Evolutionary conservation across 35 echinoderm and acorn worm genomes (phyloP), one percentile per base, ranked within the genome.

Genomic region (Ophioderma brevispina): DNA sequence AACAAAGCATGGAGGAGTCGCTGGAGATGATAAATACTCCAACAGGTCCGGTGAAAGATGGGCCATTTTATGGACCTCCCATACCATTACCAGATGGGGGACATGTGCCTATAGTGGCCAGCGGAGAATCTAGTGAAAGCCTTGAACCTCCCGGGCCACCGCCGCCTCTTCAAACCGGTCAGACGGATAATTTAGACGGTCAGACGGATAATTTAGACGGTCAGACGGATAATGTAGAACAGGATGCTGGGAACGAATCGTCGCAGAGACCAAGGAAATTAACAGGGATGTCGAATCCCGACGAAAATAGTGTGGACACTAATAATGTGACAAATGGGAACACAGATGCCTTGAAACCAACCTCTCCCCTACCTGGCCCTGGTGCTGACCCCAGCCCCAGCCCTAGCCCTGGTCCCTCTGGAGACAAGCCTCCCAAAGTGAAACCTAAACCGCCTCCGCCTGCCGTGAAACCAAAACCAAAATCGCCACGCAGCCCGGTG

Each of bases 1-100:
- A 96, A 78, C 90, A 93, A 59, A 92, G 91, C 77, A 96, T 96
- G 94, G 94, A 96, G 87, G 94, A 96, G 35, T 96, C 94, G 1
- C 59, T 96, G 36, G 94, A 96, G 63, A 81, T 81, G 0, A 88
- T 96, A 76, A 87, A 79, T 23, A 96, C 94, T 0, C 94, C 94
- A 37, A 89, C 87, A 36, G 90, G 36, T 18, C 90, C 39, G 1
- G 10, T 30, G 4, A 1, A 25, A 4, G 59, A 70, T 70, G 59
- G 10, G 5, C 59, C 59, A 30, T 70, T 70, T 15, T 70, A 15
- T 25, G 59, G 59, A 70, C 59, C 59, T 70, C 59, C 59, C 4
- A 70, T 70, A 25, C 59, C 59, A 3, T 2, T 70, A 18, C 59
- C 59, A 2, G 59, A 70, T 30, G 59, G 59, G n/a, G 59, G 59